These are phyloP conservation scores for Schizothorax lantsangensis DNA, from an alignment of 2,797 vertebrate genomes.

Conservation along the genomic window DNA sequence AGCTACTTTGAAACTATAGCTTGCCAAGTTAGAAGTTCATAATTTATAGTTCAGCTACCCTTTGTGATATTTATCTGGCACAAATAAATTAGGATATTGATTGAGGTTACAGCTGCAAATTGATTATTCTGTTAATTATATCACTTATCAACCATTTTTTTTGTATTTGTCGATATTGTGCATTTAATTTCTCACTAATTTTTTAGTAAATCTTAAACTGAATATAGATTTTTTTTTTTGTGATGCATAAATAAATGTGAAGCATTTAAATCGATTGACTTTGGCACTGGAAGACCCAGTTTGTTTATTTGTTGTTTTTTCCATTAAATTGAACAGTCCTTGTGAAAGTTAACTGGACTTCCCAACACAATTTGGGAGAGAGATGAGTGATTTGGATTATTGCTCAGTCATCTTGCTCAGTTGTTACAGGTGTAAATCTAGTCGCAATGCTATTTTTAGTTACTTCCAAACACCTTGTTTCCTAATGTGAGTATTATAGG, in stretches of 20 bases:
- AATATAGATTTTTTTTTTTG: not conserved
- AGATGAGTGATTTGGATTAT: not conserved
- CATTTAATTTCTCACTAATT: not conserved
- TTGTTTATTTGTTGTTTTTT: not conserved
- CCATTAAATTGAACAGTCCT: not conserved
- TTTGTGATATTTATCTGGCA: not conserved
- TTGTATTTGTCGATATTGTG: not conserved
- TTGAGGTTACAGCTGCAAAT: not conserved
- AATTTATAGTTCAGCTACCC: not conserved
- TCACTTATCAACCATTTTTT: no score
- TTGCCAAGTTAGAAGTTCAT: not conserved
- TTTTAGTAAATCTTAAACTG: not conserved
- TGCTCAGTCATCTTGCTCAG: not conserved
- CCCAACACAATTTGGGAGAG: not conserved
- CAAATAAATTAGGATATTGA: not conserved
- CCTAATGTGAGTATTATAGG: not conserved
- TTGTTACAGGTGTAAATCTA: not conserved
- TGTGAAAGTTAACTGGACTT: not conserved
- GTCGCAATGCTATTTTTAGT: not conserved
- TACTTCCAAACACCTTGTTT: not conserved
- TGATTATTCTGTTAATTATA: not conserved
- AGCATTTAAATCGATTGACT: not conserved
- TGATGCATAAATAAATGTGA: not conserved
- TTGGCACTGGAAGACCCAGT: not conserved
- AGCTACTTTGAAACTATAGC: not conserved